Conservation (phyloP, 2,888 invertebrate species). For the Lissocephala sabroskyi region DNA sequence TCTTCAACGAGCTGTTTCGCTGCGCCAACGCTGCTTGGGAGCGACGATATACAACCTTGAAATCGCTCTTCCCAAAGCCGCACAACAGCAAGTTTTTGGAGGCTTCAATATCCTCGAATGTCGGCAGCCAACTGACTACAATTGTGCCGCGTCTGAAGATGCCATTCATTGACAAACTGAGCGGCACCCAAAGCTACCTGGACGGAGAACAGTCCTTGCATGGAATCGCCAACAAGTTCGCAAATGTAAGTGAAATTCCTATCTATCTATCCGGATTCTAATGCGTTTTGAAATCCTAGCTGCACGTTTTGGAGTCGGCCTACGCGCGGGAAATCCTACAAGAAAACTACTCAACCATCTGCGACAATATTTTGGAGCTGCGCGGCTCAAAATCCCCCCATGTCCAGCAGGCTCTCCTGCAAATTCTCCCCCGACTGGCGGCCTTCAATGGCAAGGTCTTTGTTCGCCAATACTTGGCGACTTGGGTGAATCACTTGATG, state of each 20-base stretch:
- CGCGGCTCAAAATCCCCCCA: conserved; percentile 82
- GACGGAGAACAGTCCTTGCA: conserved; percentile 58
- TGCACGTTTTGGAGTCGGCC: conserved; percentile 88
- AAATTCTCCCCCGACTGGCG: conserved; percentile 91
- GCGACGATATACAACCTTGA: conserved; percentile 82
- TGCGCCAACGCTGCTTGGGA: conserved; percentile 93
- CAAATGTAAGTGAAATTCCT: conserved; percentile 65
- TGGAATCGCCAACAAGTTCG: conserved; percentile 50
- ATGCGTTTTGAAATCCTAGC: no score
- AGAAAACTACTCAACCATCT: conserved; percentile 87
- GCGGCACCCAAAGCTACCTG: conserved; percentile 57
- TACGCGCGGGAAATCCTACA: conserved; percentile 87
- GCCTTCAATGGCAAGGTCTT: conserved; percentile 92
- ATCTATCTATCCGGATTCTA: no score
- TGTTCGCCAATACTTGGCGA: conserved; percentile 81
- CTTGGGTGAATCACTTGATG: conserved; percentile 85
- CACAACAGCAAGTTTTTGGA: conserved; percentile 56
- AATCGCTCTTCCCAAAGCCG: conserved; percentile 74
- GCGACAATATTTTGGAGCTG: conserved; percentile 84
- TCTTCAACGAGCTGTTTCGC: conserved; percentile 93
- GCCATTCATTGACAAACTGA: conserved; percentile 71
- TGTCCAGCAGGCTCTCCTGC: conserved; percentile 90
- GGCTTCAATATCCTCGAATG: conserved; percentile 29
- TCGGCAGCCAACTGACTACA: conserved; percentile 54
- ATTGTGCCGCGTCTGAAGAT: conserved; percentile 73